These are phyloP conservation scores for Phrynocephalus guinanensis DNA, from an alignment of 2,797 vertebrate species.

Conservation along the genomic window DNA sequence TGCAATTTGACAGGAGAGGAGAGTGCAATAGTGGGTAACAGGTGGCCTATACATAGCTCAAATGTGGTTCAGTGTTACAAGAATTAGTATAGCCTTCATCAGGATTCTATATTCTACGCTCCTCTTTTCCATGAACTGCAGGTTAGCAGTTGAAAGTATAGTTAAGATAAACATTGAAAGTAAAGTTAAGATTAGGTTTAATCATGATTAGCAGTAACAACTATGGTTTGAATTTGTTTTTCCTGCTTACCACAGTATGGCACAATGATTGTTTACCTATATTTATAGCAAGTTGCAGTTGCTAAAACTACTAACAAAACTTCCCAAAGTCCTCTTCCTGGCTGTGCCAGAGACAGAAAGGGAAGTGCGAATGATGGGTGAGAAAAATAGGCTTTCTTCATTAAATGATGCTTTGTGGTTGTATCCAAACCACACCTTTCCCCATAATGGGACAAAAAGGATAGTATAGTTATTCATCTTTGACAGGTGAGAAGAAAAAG, in stretches of 20 bases:
- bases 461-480: background rate
- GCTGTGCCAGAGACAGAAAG: background rate
- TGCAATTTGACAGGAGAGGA: background rate
- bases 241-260: no score
- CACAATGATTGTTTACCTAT: no score
- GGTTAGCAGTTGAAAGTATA: background rate
- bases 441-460: background rate
- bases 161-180: no score
- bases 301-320: no score
- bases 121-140: background rate
- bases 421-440: background rate
- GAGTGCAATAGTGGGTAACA: background rate
- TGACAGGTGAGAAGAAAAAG: background rate
- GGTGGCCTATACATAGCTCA: background rate
- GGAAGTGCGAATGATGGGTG: background rate
- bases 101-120: background rate
- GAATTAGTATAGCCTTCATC: background rate
- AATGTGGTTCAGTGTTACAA: background rate
- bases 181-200: no score
- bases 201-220: no score
- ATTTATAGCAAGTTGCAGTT: no score
- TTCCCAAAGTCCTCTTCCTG: background rate
- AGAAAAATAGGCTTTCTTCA: background rate
- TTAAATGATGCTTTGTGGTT: background rate
- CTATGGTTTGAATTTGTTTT: no score